Evolutionary conservation across 1,140 invertebrate species (phyloP).

Genomic region (Vanessa atalanta): DNA sequence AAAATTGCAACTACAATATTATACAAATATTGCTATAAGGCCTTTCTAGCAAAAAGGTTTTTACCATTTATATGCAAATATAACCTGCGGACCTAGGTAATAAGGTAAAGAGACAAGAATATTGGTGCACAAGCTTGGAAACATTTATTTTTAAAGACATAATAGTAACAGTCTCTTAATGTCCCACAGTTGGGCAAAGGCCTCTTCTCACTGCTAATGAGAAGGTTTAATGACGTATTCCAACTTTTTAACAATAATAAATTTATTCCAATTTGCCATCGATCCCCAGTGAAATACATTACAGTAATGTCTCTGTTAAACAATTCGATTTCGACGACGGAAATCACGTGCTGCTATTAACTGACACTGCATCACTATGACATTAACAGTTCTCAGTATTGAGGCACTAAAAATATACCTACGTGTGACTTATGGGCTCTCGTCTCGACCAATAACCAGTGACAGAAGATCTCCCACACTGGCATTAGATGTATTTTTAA

Average conservation of each 20-base stretch:
- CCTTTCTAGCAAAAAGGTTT: constrained; percentile 18
- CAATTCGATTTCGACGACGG: constrained; percentile 60
- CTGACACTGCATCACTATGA: constrained; percentile 38
- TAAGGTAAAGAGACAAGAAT: not conserved
- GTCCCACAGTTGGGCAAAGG: no score
- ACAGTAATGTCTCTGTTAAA: not conserved
- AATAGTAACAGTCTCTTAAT: no score
- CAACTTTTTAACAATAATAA: no score
- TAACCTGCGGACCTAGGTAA: constrained; percentile 4
- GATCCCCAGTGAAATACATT: not conserved
- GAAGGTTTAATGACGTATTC: no score
- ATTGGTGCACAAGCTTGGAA: not conserved
- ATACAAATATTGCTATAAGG: constrained; percentile 22
- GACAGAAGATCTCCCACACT: constrained; percentile 53
- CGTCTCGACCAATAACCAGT: constrained; percentile 33
- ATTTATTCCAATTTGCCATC: not conserved
- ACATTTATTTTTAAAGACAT: no score
- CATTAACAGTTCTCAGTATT: constrained; percentile 22
- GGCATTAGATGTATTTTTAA: constrained; percentile 49
- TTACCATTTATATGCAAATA: constrained; percentile 26
- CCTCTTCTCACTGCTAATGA: no score
- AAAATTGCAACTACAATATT: constrained; percentile 30
- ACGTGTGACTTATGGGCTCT: constrained; percentile 41
- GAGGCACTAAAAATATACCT: constrained; percentile 54
- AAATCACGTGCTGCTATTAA: constrained; percentile 57